Percentiles rank a stretch among this genome's conserved stretches.
Conservation (phyloP, 2,113 vertebrate genomes). For the Pygoscelis adeliae region DNA sequence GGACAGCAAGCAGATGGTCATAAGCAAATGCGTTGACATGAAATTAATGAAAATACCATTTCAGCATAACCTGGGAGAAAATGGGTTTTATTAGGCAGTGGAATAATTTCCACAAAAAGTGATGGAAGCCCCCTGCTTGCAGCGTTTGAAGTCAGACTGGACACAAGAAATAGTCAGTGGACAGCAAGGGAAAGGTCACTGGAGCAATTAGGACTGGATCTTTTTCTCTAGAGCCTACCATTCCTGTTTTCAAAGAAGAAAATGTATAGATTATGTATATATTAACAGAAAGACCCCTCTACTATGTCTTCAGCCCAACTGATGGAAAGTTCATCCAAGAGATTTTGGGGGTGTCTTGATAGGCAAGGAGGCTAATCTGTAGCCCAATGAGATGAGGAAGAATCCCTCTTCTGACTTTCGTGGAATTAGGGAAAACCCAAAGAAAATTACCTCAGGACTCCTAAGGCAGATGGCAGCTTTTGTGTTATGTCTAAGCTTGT, state of each 20-base stretch:
- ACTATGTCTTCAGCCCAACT: background rate
- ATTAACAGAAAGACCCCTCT: background rate
- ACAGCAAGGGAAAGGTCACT: background rate
- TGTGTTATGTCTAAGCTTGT: constrained; percentile 2
- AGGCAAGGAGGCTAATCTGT: background rate
- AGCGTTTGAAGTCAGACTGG: background rate
- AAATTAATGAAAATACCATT: constrained; percentile 45
- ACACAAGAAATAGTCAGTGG: background rate
- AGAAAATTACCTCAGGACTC: background rate
- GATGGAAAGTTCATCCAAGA: background rate
- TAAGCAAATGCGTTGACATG: background rate
- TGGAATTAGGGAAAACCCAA: background rate
- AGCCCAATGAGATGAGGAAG: background rate
- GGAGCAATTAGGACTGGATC: background rate
- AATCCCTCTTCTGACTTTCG: background rate
- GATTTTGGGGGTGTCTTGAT: background rate
- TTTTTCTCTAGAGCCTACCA: background rate
- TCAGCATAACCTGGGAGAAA: background rate
- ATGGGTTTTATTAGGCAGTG: background rate
- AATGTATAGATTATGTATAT: background rate
- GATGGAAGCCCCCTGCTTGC: background rate
- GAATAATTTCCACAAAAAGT: background rate
- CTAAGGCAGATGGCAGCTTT: constrained; percentile 8
- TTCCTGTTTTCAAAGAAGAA: background rate
- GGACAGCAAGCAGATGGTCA: constrained; percentile 42